These are phyloP conservation scores for Cladopsammia gracilis DNA, from an alignment of 64 coral and sea anemone genomes.

Conservation along the genomic window DNA sequence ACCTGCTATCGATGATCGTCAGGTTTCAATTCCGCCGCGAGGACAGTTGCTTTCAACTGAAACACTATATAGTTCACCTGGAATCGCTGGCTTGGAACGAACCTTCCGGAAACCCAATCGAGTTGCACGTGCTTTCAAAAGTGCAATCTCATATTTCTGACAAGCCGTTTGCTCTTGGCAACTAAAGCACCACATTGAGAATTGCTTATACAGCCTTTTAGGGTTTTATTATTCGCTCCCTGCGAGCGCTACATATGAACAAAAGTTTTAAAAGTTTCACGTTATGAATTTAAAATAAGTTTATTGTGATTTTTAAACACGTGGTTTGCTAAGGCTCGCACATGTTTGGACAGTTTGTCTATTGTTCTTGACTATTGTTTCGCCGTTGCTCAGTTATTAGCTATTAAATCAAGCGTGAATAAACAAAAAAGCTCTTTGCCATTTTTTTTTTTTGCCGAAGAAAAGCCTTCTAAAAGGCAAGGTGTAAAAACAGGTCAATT, in stretches of 20 bases:
- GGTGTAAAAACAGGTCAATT: background rate
- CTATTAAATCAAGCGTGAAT: constrained; percentile 16
- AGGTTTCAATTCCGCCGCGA: background rate
- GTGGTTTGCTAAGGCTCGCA: constrained; percentile 46
- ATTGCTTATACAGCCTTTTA: background rate
- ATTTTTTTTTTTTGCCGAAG: background rate
- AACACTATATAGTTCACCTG: constrained; percentile 25
- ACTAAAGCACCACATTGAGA: background rate
- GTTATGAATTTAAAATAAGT: constrained; percentile 2
- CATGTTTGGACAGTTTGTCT: constrained; percentile 21
- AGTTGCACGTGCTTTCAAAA: background rate
- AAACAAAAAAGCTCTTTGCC: background rate
- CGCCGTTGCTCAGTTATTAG: constrained; percentile 74
- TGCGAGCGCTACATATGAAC: background rate
- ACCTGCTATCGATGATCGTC: background rate
- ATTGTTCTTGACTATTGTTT: constrained; percentile 43
- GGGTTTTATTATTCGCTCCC: background rate
- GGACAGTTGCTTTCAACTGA: background rate
- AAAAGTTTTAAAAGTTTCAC: constrained; percentile 30
- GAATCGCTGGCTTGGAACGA: constrained; percentile 6
- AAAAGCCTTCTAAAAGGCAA: constrained; percentile 16
- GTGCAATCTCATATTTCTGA: background rate
- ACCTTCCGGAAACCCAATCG: background rate
- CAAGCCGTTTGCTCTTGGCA: background rate
- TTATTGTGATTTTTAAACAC: constrained; percentile 12